A percentile compares a stretch with the other conserved stretches of the same genome.
Evolutionary conservation across 1,140 invertebrate species (phyloP).

Genomic region (Sarcophaga bullata): DNA sequence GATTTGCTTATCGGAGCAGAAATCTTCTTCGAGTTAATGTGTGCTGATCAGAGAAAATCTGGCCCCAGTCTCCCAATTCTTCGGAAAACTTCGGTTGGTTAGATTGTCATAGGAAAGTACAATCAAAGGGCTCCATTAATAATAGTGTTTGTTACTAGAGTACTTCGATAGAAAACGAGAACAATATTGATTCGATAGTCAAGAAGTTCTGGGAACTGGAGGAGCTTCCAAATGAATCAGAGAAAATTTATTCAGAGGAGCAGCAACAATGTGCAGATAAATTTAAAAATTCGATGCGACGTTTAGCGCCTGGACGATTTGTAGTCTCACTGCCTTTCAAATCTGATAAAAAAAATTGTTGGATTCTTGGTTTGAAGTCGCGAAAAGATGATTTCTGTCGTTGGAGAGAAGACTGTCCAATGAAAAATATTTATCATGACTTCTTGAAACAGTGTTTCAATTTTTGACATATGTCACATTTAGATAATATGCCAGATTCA

Average conservation of each 20-base stretch:
- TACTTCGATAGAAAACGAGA: not conserved
- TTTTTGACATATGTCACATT: constrained; percentile 59
- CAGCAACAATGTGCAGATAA: constrained; percentile 46
- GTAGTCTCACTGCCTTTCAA: constrained; percentile 48
- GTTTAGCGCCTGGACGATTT: constrained; percentile 36
- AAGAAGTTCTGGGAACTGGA: constrained; percentile 57
- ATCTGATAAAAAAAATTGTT: constrained; percentile 48
- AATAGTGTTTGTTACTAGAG: not conserved
- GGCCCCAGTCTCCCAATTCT: not conserved
- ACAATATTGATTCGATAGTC: not conserved
- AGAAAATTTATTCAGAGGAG: not conserved
- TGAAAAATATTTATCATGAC: constrained; percentile 44
- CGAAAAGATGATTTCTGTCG: constrained; percentile 53
- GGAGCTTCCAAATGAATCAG: constrained; percentile 44
- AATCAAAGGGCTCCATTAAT: not conserved
- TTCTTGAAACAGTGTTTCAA: constrained; percentile 59
- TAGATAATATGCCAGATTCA: constrained; percentile 47
- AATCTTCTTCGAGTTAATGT: not conserved
- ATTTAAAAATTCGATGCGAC: constrained; percentile 21
- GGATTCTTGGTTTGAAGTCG: constrained; percentile 51
- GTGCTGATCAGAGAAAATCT: not conserved
- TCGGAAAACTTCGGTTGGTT: not conserved
- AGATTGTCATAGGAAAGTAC: constrained; percentile 24
- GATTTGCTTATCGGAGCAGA: constrained; percentile 25
- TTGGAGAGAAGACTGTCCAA: constrained; percentile 54